Evolutionary conservation across 2,797 vertebrate genomes (phyloP).

Genomic region (Syngnathus rostellatus): DNA sequence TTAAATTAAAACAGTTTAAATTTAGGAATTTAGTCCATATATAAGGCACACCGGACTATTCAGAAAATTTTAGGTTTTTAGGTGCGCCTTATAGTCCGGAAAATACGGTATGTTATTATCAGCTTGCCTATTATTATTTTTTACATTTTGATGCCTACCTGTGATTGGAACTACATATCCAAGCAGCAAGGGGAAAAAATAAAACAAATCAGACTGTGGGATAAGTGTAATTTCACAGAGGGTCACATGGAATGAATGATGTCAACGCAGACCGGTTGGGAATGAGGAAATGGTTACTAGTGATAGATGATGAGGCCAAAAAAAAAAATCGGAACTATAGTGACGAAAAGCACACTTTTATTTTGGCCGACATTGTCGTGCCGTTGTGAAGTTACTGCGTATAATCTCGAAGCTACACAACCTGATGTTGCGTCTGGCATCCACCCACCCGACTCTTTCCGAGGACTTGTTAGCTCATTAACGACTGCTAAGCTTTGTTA

Average conservation of each 20-base stretch:
- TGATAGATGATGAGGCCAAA: not conserved
- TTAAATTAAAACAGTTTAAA: no score
- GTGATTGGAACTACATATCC: conserved; percentile 90
- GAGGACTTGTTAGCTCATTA: conserved; percentile 59
- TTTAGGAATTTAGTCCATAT: no score
- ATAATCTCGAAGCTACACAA: conserved; percentile 25
- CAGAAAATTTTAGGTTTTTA: no score
- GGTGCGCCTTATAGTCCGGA: no score
- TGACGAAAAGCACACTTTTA: not conserved
- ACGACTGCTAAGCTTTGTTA: conserved; percentile 45
- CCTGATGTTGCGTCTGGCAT: conserved; percentile 49
- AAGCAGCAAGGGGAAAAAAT: conserved; percentile 72
- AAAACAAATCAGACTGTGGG: conserved; percentile 34
- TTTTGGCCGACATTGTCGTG: conserved; percentile 9
- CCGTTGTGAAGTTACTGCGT: conserved; percentile 13
- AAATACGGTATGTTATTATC: not conserved
- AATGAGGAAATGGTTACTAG: not conserved
- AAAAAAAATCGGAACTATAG: not conserved
- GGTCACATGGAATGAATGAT: not conserved
- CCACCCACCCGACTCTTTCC: conserved; percentile 25
- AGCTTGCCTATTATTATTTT: not conserved
- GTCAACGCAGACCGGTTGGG: not conserved
- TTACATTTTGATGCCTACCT: conserved; percentile 77
- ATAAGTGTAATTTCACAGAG: not conserved
- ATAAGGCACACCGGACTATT: no score